These are phyloP conservation scores for Ochlodes sylvanus DNA, from an alignment of 2,888 invertebrate genomes.

Conservation along the genomic window DNA sequence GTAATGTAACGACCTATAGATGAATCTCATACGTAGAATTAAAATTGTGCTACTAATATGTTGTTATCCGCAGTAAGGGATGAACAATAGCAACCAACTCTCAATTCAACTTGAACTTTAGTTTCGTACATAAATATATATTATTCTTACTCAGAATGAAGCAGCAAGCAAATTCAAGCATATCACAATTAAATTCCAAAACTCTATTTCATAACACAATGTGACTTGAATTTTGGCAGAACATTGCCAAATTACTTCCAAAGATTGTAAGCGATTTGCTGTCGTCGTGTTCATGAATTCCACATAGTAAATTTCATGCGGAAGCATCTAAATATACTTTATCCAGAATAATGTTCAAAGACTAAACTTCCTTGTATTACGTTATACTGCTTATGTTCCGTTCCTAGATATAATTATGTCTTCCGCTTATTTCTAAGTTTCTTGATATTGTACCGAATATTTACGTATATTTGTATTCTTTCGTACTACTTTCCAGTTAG, in stretches of 20 bases:
- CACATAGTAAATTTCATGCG: constrained; percentile 32
- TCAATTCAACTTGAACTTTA: neutral
- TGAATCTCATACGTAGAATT: too few relatives aligned
- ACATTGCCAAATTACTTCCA: constrained; percentile 30
- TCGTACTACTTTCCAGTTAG: too few relatives aligned
- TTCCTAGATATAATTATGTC: too few relatives aligned
- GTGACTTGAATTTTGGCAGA: constrained; percentile 22
- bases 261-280: constrained; percentile 36
- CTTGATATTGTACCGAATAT: too few relatives aligned
- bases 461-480: too few relatives aligned
- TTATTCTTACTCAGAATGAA: neutral
- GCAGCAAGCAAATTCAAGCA: neutral
- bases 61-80: too few relatives aligned
- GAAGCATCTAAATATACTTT: constrained; percentile 21
- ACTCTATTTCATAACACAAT: constrained; percentile 23
- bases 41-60: too few relatives aligned
- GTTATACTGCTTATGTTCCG: neutral
- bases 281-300: constrained; percentile 32
- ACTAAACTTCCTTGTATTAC: neutral
- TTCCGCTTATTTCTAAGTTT: too few relatives aligned
- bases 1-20: too few relatives aligned
- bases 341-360: constrained; percentile 17
- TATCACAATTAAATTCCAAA: constrained; percentile 18
- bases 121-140: neutral
- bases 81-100: too few relatives aligned